Conservation (phyloP, 2,888 invertebrate species). For the Melanotus villosus region DNA sequence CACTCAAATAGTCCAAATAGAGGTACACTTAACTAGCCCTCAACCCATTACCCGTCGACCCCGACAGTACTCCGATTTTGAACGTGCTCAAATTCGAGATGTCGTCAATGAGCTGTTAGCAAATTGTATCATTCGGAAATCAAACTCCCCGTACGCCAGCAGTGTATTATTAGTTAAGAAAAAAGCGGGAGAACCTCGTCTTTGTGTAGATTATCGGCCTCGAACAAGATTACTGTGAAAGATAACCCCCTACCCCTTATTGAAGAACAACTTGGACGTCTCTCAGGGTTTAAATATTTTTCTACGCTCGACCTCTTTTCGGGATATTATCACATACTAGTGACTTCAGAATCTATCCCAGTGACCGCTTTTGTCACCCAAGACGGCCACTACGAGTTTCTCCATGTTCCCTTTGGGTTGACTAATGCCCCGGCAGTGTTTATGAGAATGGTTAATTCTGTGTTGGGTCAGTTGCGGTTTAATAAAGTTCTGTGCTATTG, state of each 20-base stretch:
- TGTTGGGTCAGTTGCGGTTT: neutral
- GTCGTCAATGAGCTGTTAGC: neutral
- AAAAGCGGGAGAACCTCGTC: neutral
- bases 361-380: slow-evolving; percentile 53
- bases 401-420: slow-evolving; percentile 43
- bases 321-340: slow-evolving; percentile 54
- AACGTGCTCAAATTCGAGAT: neutral
- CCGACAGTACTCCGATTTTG: neutral
- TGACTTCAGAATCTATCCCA: slow-evolving; percentile 46
- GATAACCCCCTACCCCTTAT: neutral
- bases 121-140: neutral
- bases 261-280: neutral
- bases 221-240: neutral
- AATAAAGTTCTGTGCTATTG: too few species aligned
- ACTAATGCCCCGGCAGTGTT: neutral
- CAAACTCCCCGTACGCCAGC: neutral
- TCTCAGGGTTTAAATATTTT: neutral
- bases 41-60: neutral
- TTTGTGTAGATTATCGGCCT: neutral
- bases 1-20: neutral
- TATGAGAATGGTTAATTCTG: neutral
- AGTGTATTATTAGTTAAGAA: neutral
- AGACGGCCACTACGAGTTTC: neutral
- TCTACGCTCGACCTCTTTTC: slow-evolving; percentile 18
- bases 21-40: neutral